Conservation (phyloP, 2,797 vertebrate genomes). For the Pseudochromis fuscus region DNA sequence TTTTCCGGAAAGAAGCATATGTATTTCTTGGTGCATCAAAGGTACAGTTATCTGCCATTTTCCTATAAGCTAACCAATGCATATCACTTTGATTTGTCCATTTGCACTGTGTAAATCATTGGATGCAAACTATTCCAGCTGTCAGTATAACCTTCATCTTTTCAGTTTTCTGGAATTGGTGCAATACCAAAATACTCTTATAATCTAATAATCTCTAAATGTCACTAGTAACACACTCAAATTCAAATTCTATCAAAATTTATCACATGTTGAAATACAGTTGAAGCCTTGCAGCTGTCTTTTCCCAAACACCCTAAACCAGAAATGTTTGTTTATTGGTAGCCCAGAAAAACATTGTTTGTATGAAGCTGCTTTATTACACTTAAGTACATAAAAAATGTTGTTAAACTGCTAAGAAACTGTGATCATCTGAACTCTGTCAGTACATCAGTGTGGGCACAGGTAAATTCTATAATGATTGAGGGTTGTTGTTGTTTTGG, state of each 20-base stretch:
- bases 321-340: constrained; percentile 1
- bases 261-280: not conserved
- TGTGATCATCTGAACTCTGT: not conserved
- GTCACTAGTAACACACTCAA: too few relatives aligned
- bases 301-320: not conserved
- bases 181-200: not conserved
- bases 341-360: not conserved
- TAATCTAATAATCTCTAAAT: not conserved
- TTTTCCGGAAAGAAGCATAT: constrained; percentile 2
- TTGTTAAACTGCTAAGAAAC: not conserved
- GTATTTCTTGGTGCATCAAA: not conserved
- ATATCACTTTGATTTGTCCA: not conserved
- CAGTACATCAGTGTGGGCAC: too few relatives aligned
- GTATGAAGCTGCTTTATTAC: not conserved
- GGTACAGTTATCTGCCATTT: too few relatives aligned
- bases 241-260: not conserved
- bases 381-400: not conserved
- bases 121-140: not conserved
- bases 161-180: not conserved
- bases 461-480: too few relatives aligned
- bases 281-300: not conserved
- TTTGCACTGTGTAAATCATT: not conserved
- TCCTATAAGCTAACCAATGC: too few relatives aligned
- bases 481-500: too few relatives aligned
- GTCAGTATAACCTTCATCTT: not conserved